Conservation (phyloP, 2,113 vertebrate genomes). For the Ophthalmolycus amberensis region DNA sequence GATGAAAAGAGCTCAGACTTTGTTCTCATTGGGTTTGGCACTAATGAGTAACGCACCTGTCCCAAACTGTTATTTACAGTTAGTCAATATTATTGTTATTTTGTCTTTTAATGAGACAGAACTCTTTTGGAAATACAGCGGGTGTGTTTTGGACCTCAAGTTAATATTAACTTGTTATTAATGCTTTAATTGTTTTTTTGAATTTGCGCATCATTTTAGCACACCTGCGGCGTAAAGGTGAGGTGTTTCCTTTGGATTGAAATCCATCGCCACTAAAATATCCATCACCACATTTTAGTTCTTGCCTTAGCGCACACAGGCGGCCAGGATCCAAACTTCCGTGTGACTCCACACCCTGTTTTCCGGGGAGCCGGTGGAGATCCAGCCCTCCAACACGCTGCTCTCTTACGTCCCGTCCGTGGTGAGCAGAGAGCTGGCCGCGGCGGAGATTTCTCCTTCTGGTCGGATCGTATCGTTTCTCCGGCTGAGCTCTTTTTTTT, state of each 20-base stretch:
- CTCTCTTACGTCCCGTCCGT: constrained; percentile 75
- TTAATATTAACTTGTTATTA: background rate
- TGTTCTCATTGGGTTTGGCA: background rate
- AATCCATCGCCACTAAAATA: constrained; percentile 62
- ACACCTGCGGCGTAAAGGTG: background rate
- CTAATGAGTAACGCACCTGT: background rate
- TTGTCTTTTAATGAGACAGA: background rate
- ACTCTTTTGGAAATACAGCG: background rate
- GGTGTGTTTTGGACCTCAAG: background rate
- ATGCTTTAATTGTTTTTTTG: background rate
- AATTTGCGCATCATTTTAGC: background rate
- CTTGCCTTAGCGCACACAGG: constrained; percentile 38
- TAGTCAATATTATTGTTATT: background rate
- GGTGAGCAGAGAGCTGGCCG: constrained; percentile 71
- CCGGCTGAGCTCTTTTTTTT: constrained; percentile 21
- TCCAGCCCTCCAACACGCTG: constrained; percentile 80
- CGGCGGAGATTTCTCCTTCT: constrained; percentile 69
- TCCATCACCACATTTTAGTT: constrained; percentile 71
- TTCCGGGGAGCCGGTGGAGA: constrained; percentile 78
- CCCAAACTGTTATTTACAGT: background rate
- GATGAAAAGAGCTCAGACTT: background rate
- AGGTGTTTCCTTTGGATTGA: background rate
- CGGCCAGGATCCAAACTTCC: constrained; percentile 65
- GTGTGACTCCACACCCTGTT: constrained; percentile 77
- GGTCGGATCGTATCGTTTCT: constrained; percentile 57